These are phyloP conservation scores for Ceratina japonica DNA, from an alignment of 1,140 invertebrate species.

Conservation along the genomic window DNA sequence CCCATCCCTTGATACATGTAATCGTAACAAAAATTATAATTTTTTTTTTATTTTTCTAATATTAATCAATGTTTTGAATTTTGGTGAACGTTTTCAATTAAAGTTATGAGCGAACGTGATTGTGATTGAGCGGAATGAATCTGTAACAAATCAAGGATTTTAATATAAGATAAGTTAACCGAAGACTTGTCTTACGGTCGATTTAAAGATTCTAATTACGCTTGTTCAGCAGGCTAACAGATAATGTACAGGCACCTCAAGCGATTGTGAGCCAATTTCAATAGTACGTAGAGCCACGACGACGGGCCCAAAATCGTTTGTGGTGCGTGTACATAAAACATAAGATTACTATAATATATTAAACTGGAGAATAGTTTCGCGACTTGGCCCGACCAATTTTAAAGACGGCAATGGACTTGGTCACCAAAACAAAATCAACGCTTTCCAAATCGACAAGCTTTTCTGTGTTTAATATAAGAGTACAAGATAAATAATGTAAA, in stretches of 20 bases:
- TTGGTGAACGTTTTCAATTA: background rate
- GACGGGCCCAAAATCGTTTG: no score
- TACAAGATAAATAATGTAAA: slow-evolving; percentile 25
- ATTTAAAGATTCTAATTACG: no score
- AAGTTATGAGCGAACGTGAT: background rate
- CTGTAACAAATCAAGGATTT: no score
- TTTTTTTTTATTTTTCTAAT: background rate
- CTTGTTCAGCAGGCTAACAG: slow-evolving; percentile 15
- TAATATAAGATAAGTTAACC: no score
- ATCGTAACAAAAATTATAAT: background rate
- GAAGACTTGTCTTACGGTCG: background rate
- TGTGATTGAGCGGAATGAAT: background rate
- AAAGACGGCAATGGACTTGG: no score
- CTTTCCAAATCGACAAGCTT: background rate
- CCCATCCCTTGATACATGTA: background rate
- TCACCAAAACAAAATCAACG: background rate
- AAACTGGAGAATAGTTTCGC: slow-evolving; percentile 29
- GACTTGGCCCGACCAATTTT: no score
- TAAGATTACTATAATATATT: slow-evolving; percentile 41
- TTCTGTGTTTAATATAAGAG: slow-evolving; percentile 19
- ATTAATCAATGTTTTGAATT: background rate
- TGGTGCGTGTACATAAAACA: no score
- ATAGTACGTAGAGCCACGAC: no score
- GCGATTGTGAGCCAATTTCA: no score
- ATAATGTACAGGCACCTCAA: slow-evolving; percentile 50